phyloP scores from a whole-genome alignment of 1,140 invertebrate genomes.

The Procambarus virginalis region DNA sequence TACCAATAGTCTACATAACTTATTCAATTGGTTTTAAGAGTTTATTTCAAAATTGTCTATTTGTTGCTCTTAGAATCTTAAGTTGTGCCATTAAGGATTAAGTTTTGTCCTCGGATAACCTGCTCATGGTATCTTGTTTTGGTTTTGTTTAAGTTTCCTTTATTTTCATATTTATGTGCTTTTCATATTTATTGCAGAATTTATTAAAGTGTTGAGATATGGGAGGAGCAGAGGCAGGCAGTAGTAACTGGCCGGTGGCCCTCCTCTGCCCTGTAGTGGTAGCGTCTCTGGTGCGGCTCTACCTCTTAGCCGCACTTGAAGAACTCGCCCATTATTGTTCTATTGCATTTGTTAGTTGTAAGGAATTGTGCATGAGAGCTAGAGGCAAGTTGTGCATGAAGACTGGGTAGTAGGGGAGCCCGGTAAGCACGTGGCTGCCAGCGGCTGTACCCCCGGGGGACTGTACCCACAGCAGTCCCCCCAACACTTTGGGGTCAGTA shows the following conservation, averaged over 20 bases:
- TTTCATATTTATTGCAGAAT: conserved; percentile 58
- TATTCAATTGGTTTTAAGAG: conserved; percentile 57
- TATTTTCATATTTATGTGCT: conserved; percentile 43
- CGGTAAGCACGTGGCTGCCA: conserved; percentile 16
- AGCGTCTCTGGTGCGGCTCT: conserved; percentile 23
- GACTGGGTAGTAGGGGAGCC: conserved; percentile 17
- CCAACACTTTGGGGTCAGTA: conserved; percentile 14
- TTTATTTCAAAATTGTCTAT: conserved; percentile 66
- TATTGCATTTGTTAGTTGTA: conserved; percentile 62
- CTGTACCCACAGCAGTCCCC: conserved; percentile 24
- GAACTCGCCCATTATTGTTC: conserved; percentile 43
- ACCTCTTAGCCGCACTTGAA: conserved; percentile 17
- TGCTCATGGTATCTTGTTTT: conserved; percentile 52
- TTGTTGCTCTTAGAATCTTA: conserved; percentile 57
- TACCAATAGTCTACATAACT: conserved; percentile 54
- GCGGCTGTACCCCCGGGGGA: conserved; percentile 8
- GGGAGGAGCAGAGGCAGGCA: conserved; percentile 9
- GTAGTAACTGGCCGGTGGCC: background rate
- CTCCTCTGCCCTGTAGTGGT: conserved; percentile 36
- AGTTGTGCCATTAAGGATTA: conserved; percentile 62
- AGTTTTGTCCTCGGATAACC: conserved; percentile 38
- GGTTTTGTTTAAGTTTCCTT: conserved; percentile 60
- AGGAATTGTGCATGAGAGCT: conserved; percentile 55
- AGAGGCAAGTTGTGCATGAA: conserved; percentile 43
- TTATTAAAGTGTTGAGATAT: conserved; percentile 58